Evolutionary conservation across 23 tunicate genomes (phyloP), one percentile per base, ranked within the genome.

Genomic region (Aplidium turbinatum): DNA sequence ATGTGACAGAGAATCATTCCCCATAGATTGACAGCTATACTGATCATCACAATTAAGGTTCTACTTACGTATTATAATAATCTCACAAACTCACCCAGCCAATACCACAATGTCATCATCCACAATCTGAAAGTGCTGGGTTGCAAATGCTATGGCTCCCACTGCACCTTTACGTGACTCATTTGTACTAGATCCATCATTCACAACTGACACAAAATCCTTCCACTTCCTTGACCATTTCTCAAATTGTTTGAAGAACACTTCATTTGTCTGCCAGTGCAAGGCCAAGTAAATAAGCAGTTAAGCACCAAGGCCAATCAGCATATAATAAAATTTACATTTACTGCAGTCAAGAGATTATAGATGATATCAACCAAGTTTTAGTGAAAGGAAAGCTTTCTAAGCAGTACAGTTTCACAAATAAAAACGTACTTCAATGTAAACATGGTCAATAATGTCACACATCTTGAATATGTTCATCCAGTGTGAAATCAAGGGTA

Each of bases 151-250:
- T 6, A 90, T 72, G 46, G 84, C 76, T 9, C 77, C 86, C 38
- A 84, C 82, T 30, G 97, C 97, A 32, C 97, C 97, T n/a, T 84
- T 60, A 32, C 90, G 42, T 24, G 57, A 35, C n/a, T 78, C 82
- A 58, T 90, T 90, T 7, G 63, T 35, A 25, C 5, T 72, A 2
- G 90, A 63, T 25, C 63, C 54, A 52, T 90, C 97, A 54, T 66
- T 83, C 5, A 84, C 62, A 21, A 90, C 71, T 9, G 89, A 82
- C 2, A 89, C 54, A 35, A 18, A 67, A 9, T n/a, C 53, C 20
- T 69, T 70, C 68, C 67, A 86, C 28, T 73, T 19, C 20, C 54
- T 20, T 25, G 72, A 48, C 77, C 81, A 78, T 3, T 78, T 38
- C 0, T 40, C 47, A 54, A 90, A 83, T 42, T 90, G 64, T 1